Conservation (phyloP, 2,888 invertebrate species). For the Standfussiana lucernea region DNA sequence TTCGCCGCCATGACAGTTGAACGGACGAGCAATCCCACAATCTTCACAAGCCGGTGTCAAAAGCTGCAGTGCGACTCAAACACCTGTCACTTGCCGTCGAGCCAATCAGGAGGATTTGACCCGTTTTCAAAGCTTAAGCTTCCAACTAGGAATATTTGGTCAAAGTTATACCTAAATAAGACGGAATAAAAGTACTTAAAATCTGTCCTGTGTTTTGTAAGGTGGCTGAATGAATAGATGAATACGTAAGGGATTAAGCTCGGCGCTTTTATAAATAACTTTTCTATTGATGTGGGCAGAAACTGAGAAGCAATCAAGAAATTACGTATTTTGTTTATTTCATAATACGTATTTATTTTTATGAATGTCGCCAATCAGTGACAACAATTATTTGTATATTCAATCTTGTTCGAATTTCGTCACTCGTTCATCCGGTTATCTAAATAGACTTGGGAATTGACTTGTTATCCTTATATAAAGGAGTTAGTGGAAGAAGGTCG, state of each 20-base stretch:
- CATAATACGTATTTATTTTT: background rate
- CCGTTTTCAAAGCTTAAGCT: slow-evolving; percentile 2
- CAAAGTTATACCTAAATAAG: slow-evolving; percentile 11
- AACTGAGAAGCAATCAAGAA: background rate
- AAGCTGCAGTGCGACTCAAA: slow-evolving; percentile 35
- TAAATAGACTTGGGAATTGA: background rate
- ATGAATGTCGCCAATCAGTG: background rate
- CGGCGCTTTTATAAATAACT: background rate
- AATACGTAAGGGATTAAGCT: background rate
- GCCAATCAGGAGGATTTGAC: slow-evolving; percentile 27
- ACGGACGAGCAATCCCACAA: slow-evolving; percentile 15
- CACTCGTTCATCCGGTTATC: background rate
- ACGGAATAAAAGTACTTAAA: background rate
- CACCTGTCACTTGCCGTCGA: slow-evolving; percentile 5
- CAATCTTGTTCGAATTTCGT: background rate
- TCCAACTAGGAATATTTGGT: background rate
- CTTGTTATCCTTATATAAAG: background rate
- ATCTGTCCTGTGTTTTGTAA: background rate
- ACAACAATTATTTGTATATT: background rate
- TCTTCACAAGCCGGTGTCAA: slow-evolving; percentile 26
- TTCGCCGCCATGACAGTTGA: slow-evolving; percentile 13
- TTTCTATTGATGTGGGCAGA: background rate
- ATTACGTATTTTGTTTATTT: background rate
- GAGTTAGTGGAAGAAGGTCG: background rate
- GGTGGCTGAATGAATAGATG: background rate